Percentiles rank a stretch among this genome's conserved stretches.
These are phyloP conservation scores for Neodon shergylaensis DNA, from an alignment of 2,113 vertebrate species.

Conservation along the genomic window DNA sequence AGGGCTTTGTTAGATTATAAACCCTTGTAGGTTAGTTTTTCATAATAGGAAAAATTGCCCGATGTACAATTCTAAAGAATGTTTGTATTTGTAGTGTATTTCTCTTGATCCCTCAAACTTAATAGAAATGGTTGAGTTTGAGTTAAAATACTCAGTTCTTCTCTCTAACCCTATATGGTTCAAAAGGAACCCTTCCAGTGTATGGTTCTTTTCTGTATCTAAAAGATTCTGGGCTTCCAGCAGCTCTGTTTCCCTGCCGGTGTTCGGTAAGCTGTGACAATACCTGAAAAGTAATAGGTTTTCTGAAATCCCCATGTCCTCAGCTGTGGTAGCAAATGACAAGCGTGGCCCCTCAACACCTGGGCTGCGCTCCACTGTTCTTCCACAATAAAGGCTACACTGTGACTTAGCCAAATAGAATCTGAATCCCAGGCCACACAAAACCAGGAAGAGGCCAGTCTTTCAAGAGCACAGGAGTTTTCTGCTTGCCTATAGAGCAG, in stretches of 20 bases:
- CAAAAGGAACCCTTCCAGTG: not conserved
- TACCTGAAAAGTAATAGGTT: slow-evolving; percentile 71
- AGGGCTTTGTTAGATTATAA: not conserved
- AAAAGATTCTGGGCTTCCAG: not conserved
- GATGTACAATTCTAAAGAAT: not conserved
- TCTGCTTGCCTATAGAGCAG: not conserved
- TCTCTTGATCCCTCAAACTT: not conserved
- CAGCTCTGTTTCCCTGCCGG: not conserved
- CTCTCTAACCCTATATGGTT: not conserved
- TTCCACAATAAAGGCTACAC: slow-evolving; percentile 33
- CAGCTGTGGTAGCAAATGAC: slow-evolving; percentile 20
- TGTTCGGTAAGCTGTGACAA: slow-evolving; percentile 38
- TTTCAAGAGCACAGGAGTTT: not conserved
- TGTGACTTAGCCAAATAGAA: not conserved
- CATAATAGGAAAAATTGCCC: not conserved
- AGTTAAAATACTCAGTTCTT: slow-evolving; percentile 18
- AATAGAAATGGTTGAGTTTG: not conserved
- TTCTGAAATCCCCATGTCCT: slow-evolving; percentile 43
- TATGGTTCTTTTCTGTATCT: not conserved
- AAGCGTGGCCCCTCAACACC: slow-evolving; percentile 51
- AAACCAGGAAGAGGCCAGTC: not conserved
- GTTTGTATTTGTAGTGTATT: not conserved
- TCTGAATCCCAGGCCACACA: not conserved
- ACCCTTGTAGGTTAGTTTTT: slow-evolving; percentile 21
- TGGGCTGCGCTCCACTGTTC: slow-evolving; percentile 26